Percentiles rank a stretch among this genome's conserved stretches.
These are phyloP conservation scores for Microtus pennsylvanicus DNA, from an alignment of 2,113 vertebrate species.

Conservation along the genomic window DNA sequence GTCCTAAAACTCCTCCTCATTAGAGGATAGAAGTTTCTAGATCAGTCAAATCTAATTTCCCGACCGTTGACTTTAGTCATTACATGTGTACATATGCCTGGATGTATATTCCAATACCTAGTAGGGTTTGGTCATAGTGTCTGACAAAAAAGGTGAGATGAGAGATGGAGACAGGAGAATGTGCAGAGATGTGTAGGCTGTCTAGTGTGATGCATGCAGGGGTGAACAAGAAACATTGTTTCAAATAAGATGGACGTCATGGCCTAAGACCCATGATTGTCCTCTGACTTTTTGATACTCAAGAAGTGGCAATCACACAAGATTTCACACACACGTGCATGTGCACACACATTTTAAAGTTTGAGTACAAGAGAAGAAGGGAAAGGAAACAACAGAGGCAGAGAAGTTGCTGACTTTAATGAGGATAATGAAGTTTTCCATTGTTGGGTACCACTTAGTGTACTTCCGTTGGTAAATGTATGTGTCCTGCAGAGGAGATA, in stretches of 20 bases:
- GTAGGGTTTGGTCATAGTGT: background rate
- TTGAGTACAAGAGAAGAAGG: background rate
- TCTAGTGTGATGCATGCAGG: background rate
- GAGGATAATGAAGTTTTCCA: conserved; percentile 2
- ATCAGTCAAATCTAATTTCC: background rate
- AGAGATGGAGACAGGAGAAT: background rate
- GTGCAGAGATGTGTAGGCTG: background rate
- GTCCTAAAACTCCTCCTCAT: background rate
- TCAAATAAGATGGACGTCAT: background rate
- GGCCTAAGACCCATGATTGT: background rate
- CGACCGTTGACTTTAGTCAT: background rate
- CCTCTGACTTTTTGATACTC: background rate
- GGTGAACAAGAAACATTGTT: too few relatives aligned
- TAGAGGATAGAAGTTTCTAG: background rate
- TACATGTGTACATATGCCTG: background rate
- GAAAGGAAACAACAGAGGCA: background rate
- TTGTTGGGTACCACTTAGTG: background rate
- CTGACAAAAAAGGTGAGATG: background rate
- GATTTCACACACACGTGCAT: background rate
- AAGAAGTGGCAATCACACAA: background rate
- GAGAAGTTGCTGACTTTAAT: background rate
- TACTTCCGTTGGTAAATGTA: background rate
- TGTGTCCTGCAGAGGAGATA: background rate
- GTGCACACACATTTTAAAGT: background rate
- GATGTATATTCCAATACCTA: background rate